A percentile compares a stretch with the other conserved stretches of the same genome.
Evolutionary conservation across 2,888 invertebrate species (phyloP).

Genomic region (Rhyacophila evoluta): DNA sequence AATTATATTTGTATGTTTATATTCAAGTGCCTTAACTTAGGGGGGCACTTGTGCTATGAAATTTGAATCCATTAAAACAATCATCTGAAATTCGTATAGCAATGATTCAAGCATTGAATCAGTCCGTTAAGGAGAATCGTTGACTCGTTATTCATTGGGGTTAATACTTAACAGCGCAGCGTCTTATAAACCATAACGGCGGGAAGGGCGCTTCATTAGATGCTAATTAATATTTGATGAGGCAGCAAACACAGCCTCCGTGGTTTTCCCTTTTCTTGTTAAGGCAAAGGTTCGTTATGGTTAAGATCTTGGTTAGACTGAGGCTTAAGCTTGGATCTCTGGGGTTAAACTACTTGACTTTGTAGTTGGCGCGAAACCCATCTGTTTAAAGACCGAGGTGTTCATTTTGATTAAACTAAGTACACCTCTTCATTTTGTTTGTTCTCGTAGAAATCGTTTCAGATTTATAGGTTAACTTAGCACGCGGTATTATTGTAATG

Average conservation of each 20-base stretch:
- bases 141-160: constrained; percentile 35
- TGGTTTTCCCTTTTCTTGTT: constrained; percentile 21
- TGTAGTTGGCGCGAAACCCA: not conserved
- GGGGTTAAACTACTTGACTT: not conserved
- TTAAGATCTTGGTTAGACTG: constrained; percentile 25
- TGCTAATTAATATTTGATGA: constrained; percentile 55
- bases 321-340: not conserved
- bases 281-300: constrained; percentile 27
- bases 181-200: constrained; percentile 43
- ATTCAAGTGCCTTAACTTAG: too few relatives aligned
- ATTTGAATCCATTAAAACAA: too few relatives aligned
- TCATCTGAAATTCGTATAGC: too few relatives aligned
- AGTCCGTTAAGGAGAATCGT: not conserved
- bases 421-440: not conserved
- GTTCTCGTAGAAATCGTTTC: not conserved
- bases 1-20: too few relatives aligned
- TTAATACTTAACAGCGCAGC: constrained; percentile 29
- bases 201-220: constrained; percentile 52
- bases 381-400: constrained; percentile 19
- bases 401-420: constrained; percentile 10
- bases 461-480: not conserved
- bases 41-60: too few relatives aligned
- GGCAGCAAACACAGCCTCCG: constrained; percentile 43
- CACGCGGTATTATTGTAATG: not conserved
- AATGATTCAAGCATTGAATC: not conserved